Evolutionary conservation across 2,888 invertebrate species (phyloP).

Genomic region (Pemphredon lugubris): DNA sequence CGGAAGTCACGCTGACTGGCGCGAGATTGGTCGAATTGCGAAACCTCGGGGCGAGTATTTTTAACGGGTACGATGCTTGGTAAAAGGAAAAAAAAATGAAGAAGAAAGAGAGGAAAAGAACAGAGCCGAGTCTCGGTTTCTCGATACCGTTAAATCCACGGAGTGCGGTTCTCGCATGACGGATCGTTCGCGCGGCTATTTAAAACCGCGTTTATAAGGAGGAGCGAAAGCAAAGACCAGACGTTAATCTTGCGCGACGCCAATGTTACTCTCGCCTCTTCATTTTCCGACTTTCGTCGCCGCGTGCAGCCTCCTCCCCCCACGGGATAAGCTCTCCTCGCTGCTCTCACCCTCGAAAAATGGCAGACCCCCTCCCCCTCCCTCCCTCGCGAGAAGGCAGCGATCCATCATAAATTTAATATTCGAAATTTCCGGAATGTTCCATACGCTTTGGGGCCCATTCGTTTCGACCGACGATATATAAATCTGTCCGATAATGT

Average conservation of each 20-base stretch:
- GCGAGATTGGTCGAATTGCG: too few species aligned
- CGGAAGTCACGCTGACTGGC: too few species aligned
- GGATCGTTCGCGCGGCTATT: too few species aligned
- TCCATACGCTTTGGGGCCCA: conserved; percentile 63
- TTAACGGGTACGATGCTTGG: too few species aligned
- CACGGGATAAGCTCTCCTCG: conserved; percentile 45
- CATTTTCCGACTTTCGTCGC: conserved; percentile 54
- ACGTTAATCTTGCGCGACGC: conserved; percentile 42
- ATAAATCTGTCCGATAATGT: conserved; percentile 69
- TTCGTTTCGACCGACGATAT: conserved; percentile 65
- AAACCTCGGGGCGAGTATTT: too few species aligned
- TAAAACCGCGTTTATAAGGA: conserved; percentile 19
- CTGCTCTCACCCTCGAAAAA: conserved; percentile 44
- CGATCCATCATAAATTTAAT: conserved; percentile 77
- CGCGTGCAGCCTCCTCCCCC: too few species aligned
- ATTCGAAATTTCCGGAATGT: conserved; percentile 73
- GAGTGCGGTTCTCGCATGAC: too few species aligned
- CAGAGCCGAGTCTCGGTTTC: too few species aligned
- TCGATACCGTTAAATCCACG: too few species aligned
- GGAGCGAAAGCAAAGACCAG: conserved; percentile 10
- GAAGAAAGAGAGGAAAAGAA: too few species aligned
- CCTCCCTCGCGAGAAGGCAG: conserved; percentile 59
- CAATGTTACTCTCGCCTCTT: conserved; percentile 48
- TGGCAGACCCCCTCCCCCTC: too few species aligned
- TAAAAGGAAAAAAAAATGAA: too few species aligned